phyloP scores from a whole-genome alignment of 2,113 vertebrate species.

The Eulacestoma nigropectus region DNA sequence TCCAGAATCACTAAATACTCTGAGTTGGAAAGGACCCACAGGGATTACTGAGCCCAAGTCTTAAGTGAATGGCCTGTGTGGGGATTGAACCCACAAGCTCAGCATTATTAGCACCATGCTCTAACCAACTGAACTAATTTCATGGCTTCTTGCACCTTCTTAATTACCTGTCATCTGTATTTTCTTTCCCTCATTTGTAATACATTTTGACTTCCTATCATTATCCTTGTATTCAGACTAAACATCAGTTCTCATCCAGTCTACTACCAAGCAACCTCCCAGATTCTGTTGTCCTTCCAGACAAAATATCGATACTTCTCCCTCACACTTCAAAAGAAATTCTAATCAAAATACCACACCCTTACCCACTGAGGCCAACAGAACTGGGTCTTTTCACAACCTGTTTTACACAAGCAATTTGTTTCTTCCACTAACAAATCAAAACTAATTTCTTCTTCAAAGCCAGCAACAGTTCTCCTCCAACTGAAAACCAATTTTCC shows the following conservation, averaged over 20 bases:
- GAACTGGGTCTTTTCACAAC: neutral
- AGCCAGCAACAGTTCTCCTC: neutral
- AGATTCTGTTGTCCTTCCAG: neutral
- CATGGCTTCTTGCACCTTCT: neutral
- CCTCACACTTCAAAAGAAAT: neutral
- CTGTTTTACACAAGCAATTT: neutral
- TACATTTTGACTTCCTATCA: neutral
- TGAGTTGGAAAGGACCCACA: neutral
- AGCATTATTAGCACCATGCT: neutral
- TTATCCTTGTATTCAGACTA: neutral
- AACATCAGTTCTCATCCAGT: neutral
- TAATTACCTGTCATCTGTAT: neutral
- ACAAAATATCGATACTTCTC: neutral
- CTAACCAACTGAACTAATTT: neutral
- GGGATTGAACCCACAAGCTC: neutral
- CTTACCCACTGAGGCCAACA: neutral
- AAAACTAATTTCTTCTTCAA: constrained; percentile 2
- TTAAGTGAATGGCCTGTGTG: neutral
- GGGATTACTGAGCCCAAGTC: neutral
- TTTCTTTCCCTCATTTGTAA: neutral
- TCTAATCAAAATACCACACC: neutral
- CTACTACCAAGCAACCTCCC: neutral
- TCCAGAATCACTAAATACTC: neutral
- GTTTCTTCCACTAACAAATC: neutral
- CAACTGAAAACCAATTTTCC: neutral